A percentile compares a stretch with the other conserved stretches of the same genome.
Evolutionary conservation across 2,888 invertebrate species (phyloP).

Genomic region (Monoplex corrugatus): DNA sequence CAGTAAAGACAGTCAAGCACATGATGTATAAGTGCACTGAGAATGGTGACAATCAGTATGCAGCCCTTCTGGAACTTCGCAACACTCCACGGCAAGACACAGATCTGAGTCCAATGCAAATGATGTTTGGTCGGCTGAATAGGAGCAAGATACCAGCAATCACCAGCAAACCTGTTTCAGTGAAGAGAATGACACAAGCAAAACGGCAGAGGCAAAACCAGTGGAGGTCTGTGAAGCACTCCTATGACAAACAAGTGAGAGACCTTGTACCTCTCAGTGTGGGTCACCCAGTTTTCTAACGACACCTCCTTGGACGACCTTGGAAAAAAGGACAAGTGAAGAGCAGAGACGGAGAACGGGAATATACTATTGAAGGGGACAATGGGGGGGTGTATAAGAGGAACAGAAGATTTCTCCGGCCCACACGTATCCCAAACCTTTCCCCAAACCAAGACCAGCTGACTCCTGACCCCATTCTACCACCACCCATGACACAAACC

Average conservation of each 20-base stretch:
- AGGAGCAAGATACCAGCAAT: constrained; percentile 44
- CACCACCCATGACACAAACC: neutral
- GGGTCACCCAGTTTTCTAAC: constrained; percentile 24
- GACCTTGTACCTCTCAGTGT: neutral
- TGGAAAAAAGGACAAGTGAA: neutral
- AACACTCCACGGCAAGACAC: constrained; percentile 56
- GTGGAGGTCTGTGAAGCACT: neutral
- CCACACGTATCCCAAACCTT: no score
- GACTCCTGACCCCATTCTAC: neutral
- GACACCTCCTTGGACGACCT: neutral
- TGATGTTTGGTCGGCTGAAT: constrained; percentile 54
- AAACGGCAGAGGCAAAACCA: neutral
- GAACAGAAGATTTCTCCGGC: neutral
- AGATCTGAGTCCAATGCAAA: constrained; percentile 50
- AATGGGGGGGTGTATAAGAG: neutral
- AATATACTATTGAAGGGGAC: neutral
- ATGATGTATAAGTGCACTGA: constrained; percentile 48
- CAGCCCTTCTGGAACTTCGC: constrained; percentile 49
- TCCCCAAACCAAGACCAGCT: neutral
- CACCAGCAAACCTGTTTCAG: neutral
- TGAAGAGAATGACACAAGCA: neutral
- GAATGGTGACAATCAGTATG: constrained; percentile 33
- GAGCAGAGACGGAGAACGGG: neutral
- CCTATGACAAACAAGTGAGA: constrained; percentile 1
- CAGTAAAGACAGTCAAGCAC: constrained; percentile 52